Percentiles rank a stretch among this genome's conserved stretches.
These are phyloP conservation scores for Garra rufa DNA, from an alignment of 2,113 vertebrate species.

Conservation along the genomic window DNA sequence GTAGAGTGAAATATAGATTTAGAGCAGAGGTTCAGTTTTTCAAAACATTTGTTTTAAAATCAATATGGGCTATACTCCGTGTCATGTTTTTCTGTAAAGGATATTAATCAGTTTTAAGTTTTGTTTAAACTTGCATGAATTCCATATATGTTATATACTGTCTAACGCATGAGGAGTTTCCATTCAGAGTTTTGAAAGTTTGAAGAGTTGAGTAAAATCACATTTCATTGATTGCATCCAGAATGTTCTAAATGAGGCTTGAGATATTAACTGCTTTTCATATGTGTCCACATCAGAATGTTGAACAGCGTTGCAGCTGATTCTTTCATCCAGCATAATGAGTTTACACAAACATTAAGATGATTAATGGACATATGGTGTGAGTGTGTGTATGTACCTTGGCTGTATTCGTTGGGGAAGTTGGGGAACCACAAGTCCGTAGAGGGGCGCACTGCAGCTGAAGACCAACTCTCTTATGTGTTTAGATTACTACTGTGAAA, in stretches of 20 bases:
- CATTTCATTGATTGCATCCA: not conserved
- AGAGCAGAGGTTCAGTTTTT: not conserved
- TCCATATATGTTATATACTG: not conserved
- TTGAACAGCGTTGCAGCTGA: not conserved
- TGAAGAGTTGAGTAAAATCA: not conserved
- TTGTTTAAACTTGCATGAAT: not conserved
- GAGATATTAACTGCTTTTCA: not conserved
- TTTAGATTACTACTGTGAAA: constrained; percentile 19
- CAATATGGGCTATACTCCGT: not conserved
- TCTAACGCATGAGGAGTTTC: not conserved
- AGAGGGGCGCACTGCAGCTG: constrained; percentile 36
- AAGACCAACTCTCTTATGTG: constrained; percentile 20
- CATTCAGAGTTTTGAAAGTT: not conserved
- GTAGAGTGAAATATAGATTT: not conserved
- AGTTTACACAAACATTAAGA: constrained; percentile 24
- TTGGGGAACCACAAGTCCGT: constrained; percentile 38
- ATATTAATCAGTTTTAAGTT: not conserved
- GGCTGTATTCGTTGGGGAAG: constrained; percentile 38
- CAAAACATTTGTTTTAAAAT: not conserved
- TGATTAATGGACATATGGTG: constrained; percentile 36
- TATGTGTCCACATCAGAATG: constrained; percentile 20
- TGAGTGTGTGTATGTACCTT: constrained; percentile 53
- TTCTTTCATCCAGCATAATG: constrained; percentile 32
- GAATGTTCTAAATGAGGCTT: not conserved
- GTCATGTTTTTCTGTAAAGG: not conserved